phyloP scores from a whole-genome alignment of 92 coral and sea anemone species.

The Virgularia gustaviana region DNA sequence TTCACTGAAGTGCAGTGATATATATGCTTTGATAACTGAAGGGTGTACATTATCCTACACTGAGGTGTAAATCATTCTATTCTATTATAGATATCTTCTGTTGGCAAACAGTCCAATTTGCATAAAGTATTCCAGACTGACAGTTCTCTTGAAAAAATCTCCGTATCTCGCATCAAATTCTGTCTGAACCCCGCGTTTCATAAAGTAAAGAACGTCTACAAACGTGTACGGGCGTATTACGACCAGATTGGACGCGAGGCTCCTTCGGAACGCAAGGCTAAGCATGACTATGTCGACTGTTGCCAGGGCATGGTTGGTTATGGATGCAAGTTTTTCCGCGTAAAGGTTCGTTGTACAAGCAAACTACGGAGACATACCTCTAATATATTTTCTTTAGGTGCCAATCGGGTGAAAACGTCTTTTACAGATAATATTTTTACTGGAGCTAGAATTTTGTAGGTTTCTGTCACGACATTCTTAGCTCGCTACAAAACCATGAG shows the following conservation, averaged over 20 bases:
- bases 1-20: too few species aligned
- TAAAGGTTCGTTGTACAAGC: constrained; percentile 71
- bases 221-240: constrained; percentile 71
- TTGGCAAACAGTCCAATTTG: neutral
- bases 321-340: constrained; percentile 84
- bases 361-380: too few species aligned
- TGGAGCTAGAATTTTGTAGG: too few species aligned
- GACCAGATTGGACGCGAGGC: constrained; percentile 66
- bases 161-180: constrained; percentile 74
- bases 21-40: too few species aligned
- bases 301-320: constrained; percentile 85
- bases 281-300: constrained; percentile 87
- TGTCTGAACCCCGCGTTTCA: constrained; percentile 78
- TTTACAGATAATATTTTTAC: neutral
- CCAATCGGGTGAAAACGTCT: neutral
- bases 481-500: too few species aligned
- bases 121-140: constrained; percentile 9
- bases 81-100: constrained; percentile 2
- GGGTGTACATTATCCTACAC: too few species aligned
- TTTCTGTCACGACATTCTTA: too few species aligned
- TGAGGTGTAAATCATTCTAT: too few species aligned
- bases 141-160: constrained; percentile 28
- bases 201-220: constrained; percentile 75
- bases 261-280: constrained; percentile 81
- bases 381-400: neutral